Percentiles rank a stretch among this genome's conserved stretches.
These are phyloP conservation scores for Dicycla oo DNA, from an alignment of 2,888 invertebrate genomes.

Conservation along the genomic window DNA sequence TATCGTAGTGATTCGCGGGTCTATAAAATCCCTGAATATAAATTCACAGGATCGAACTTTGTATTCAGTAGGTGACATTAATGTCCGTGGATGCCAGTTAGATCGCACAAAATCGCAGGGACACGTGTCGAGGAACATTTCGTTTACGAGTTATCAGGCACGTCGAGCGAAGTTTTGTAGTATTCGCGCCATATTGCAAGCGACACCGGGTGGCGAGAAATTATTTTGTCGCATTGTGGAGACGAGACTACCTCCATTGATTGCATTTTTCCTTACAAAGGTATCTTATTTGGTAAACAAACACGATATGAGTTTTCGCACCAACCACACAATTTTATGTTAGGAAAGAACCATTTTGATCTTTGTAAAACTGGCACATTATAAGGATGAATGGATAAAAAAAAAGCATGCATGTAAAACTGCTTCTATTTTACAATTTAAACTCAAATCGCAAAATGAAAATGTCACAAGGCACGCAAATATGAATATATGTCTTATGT, in stretches of 20 bases:
- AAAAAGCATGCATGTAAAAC: too few relatives aligned
- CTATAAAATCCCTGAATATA: neutral
- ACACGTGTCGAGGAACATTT: conserved; percentile 12
- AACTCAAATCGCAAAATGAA: too few relatives aligned
- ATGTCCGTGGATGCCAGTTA: neutral
- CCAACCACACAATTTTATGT: too few relatives aligned
- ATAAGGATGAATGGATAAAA: neutral
- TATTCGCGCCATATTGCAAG: conserved; percentile 25
- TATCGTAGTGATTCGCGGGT: neutral
- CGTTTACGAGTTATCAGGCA: conserved; percentile 21
- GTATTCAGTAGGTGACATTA: neutral
- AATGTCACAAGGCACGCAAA: too few relatives aligned
- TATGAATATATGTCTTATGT: too few relatives aligned
- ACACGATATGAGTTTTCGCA: neutral
- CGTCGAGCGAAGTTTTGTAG: conserved; percentile 3
- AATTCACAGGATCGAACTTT: neutral
- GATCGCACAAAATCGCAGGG: neutral
- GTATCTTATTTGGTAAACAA: conserved; percentile 1
- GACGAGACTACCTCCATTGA: neutral
- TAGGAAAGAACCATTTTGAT: neutral
- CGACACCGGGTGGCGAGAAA: conserved; percentile 9
- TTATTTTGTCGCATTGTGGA: conserved; percentile 17
- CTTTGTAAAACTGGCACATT: neutral
- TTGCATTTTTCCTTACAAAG: neutral
- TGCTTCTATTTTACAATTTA: neutral